Percentiles rank a stretch among this genome's conserved stretches.
Evolutionary conservation across 2,888 invertebrate species (phyloP).

Genomic region (Matsumyia berberina): DNA sequence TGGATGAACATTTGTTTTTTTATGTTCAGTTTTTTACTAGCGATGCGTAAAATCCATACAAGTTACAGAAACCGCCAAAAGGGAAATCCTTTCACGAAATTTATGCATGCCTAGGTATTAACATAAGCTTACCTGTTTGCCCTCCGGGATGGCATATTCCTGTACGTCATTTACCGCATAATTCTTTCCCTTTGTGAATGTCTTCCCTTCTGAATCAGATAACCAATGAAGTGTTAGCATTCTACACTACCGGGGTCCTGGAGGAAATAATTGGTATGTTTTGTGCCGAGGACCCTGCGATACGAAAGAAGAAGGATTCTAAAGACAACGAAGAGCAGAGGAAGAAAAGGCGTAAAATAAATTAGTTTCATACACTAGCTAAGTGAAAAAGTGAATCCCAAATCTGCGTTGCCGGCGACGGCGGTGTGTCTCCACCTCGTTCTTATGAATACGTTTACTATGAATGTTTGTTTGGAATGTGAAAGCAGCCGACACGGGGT

Average conservation of each 20-base stretch:
- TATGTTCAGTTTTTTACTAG: conserved; percentile 4
- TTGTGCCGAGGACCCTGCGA: conserved; percentile 12
- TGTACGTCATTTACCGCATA: conserved; percentile 51
- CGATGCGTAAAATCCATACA: conserved; percentile 18
- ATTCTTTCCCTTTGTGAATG: conserved; percentile 28
- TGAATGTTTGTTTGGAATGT: conserved; percentile 28
- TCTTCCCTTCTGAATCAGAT: conserved; percentile 46
- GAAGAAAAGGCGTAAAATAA: conserved; percentile 52
- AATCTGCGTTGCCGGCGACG: conserved; percentile 13
- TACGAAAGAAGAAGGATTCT: conserved; percentile 18
- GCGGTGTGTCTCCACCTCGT: neutral
- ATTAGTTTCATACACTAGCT: conserved; percentile 58
- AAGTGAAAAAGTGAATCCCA: conserved; percentile 58
- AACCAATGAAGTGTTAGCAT: conserved; percentile 70
- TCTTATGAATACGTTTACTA: conserved; percentile 14
- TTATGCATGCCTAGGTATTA: conserved; percentile 54
- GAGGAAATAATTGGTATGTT: conserved; percentile 60
- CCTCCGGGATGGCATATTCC: conserved; percentile 10
- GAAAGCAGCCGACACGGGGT: conserved; percentile 11
- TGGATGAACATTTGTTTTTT: conserved; percentile 15
- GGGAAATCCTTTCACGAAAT: conserved; percentile 41
- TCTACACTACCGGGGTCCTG: conserved; percentile 5
- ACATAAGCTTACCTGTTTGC: conserved; percentile 40
- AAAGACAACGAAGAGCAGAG: conserved; percentile 7
- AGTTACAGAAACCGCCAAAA: conserved; percentile 18